Conservation (phyloP, 2,113 vertebrate species). For the Microtus pennsylvanicus region DNA sequence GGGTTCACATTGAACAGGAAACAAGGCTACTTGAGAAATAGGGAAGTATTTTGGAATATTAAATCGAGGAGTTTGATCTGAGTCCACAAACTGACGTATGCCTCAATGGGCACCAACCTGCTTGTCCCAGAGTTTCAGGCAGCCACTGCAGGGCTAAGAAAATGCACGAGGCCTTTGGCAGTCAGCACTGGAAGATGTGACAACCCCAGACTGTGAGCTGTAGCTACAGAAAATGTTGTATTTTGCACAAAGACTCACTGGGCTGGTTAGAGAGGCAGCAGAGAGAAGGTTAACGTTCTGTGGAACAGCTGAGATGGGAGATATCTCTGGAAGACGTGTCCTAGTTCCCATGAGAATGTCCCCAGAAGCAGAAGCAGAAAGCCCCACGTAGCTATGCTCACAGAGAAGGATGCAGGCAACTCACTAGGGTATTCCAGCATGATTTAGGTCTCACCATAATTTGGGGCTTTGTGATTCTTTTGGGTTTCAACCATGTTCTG, state of each 20-base stretch:
- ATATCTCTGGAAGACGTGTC: not conserved
- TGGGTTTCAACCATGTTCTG: not conserved
- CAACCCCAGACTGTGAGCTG: not conserved
- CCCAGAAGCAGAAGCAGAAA: not conserved
- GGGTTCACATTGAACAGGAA: not conserved
- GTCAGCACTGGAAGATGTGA: not conserved
- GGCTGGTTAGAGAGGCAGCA: not conserved
- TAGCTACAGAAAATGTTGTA: not conserved
- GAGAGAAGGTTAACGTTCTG: not conserved
- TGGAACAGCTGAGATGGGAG: not conserved
- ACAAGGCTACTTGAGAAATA: not conserved
- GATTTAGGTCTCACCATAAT: too few species aligned
- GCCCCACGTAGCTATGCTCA: not conserved
- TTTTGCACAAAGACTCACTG: not conserved
- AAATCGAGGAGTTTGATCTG: not conserved
- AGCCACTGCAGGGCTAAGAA: not conserved
- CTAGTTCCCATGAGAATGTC: not conserved
- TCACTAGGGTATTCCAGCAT: not conserved
- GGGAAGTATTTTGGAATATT: not conserved
- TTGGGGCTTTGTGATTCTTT: not conserved
- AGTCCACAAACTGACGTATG: too few species aligned
- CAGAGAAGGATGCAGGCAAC: not conserved
- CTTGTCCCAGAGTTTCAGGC: not conserved
- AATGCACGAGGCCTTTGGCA: not conserved
- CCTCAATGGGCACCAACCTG: not conserved